Evolutionary conservation across 1,140 invertebrate genomes (phyloP).

Genomic region (Cryptotermes secundus): DNA sequence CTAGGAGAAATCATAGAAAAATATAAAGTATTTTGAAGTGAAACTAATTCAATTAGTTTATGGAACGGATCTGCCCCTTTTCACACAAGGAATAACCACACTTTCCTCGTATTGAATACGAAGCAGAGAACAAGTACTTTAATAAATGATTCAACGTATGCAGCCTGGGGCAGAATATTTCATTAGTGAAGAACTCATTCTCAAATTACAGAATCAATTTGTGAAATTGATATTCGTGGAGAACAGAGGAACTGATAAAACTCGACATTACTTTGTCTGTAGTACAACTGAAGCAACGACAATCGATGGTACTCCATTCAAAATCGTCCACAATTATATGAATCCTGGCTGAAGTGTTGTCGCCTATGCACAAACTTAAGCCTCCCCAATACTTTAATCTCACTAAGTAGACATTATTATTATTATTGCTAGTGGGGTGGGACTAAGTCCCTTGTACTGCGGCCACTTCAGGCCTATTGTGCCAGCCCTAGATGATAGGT

Average conservation of each 20-base stretch:
- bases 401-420: too few species aligned
- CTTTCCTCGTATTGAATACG: neutral
- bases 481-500: too few species aligned
- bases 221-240: neutral
- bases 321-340: too few species aligned
- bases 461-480: too few species aligned
- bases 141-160: neutral
- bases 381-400: too few species aligned
- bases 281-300: neutral
- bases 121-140: neutral
- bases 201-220: neutral
- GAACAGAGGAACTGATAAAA: neutral
- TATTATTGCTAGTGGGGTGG: too few species aligned
- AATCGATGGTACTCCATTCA: neutral
- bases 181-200: neutral
- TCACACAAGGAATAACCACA: neutral
- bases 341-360: too few species aligned
- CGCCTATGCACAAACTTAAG: too few species aligned
- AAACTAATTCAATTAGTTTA: neutral
- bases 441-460: too few species aligned
- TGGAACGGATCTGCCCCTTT: neutral
- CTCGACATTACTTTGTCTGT: slow-evolving; percentile 1
- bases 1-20: too few species aligned
- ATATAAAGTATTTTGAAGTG: too few species aligned
- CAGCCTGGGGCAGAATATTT: neutral